Evolutionary conservation across 30 jellyfish, hydroid and myxozoan species (phyloP).

Genomic region (Pelagia noctiluca): DNA sequence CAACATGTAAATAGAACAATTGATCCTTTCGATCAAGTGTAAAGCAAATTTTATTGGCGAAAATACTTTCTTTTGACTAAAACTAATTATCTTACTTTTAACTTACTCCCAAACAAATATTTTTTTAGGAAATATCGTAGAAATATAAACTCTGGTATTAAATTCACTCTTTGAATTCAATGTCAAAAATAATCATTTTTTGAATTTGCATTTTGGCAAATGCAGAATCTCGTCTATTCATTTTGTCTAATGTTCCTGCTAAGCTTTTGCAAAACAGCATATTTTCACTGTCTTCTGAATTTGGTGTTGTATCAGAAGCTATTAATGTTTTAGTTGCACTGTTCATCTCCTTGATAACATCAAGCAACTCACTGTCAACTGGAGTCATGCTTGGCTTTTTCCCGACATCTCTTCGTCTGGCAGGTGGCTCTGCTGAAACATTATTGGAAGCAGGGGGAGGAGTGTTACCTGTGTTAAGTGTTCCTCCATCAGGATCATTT

Average conservation of each 20-base stretch:
- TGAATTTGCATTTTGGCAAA: slow-evolving; percentile 1
- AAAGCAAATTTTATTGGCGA: not conserved
- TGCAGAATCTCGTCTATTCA: not conserved
- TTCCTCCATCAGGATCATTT: too few relatives aligned
- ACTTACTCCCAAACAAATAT: too few relatives aligned
- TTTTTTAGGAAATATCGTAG: not conserved
- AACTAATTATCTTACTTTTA: too few relatives aligned
- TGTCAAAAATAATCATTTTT: not conserved
- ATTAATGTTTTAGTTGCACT: not conserved
- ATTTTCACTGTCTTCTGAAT: not conserved
- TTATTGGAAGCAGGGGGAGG: not conserved
- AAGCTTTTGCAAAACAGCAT: not conserved
- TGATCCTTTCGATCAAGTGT: slow-evolving; percentile 54
- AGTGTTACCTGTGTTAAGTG: not conserved
- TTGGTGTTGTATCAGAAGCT: not conserved
- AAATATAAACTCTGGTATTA: not conserved
- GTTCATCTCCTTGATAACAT: slow-evolving; percentile 11
- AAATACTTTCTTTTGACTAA: slow-evolving; percentile 1
- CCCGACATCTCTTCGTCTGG: not conserved
- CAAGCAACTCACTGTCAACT: not conserved
- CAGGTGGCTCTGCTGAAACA: not conserved
- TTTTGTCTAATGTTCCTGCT: not conserved
- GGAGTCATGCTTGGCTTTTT: not conserved
- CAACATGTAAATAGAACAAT: slow-evolving; percentile 30
- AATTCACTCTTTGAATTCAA: slow-evolving; percentile 6